Base-by-base conservation (phyloP, 2,113 vertebrate genomes). In the Rhea pennata region DNA sequence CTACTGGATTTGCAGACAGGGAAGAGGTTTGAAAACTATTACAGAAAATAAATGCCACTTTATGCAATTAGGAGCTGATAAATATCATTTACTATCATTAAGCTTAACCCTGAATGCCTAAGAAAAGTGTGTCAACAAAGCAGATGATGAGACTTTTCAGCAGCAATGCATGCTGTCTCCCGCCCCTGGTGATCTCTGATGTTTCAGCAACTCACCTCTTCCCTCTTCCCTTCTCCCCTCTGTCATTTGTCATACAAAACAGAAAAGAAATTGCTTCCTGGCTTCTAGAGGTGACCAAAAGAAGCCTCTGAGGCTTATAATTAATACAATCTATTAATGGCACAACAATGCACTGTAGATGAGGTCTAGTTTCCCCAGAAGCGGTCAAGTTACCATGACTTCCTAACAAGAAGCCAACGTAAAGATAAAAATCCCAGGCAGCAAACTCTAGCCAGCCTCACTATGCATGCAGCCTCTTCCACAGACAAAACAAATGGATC, bases 321-420 rank as follows among this genome's bases (percentile, higher is more conserved):
- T 93, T 95, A 95, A 91, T 54, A 27, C 31, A 67, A 73, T 74
- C 54, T 84, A 86, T 88, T 92, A 92, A 90, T 33, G 76, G 56
- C 21, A 87, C 31, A 56, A 61, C 67, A 89, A 78, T 5, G 7
- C 39, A 33, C n/a, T 50, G 15, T 17, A 84, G 51, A 53, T 33
- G 39, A 91, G 24, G 29, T 74, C 64, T 80, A 82, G 24, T 8
- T 86, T 92, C 20, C 56, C 56, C 26, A 16, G 51, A 74, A 92
- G 42, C 26, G 84, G 22, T 71, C 51, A 65, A 20, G 84, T 33
- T 64, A 9, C 1, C 69, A 48, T 40, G 5, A 65, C 39, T 16
- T 81, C 72, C 61, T 44, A 42, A 48, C 15, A 90, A 79, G 6
- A 33, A 40, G 44, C 8, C 14, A 88, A 77, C 6, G 3, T 26